Conservation (phyloP, 2,113 vertebrate species). For the Anseranas semipalmata region DNA sequence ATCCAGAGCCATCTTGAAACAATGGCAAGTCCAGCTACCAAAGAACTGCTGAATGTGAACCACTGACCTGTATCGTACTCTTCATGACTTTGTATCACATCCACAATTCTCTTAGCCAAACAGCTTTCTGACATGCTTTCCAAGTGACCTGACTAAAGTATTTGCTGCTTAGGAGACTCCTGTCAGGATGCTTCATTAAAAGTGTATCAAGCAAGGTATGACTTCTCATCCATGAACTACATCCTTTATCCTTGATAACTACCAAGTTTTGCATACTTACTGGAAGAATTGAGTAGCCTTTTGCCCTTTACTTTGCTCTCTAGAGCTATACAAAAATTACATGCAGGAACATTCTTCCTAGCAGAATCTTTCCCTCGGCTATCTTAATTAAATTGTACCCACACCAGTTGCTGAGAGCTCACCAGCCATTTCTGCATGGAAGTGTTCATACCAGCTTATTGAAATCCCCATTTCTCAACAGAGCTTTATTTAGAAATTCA, state of each 20-base stretch:
- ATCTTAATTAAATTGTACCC: neutral
- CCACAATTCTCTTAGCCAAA: neutral
- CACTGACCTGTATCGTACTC: neutral
- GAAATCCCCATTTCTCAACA: neutral
- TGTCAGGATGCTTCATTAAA: neutral
- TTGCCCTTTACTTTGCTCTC: neutral
- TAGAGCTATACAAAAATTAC: neutral
- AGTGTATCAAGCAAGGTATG: neutral
- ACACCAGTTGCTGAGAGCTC: neutral
- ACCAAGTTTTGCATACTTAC: neutral
- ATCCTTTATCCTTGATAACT: neutral
- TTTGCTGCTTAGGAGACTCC: neutral
- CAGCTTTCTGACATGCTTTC: neutral
- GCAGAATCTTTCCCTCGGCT: neutral
- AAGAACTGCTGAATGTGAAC: neutral
- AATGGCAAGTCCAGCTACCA: neutral
- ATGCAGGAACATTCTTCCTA: neutral
- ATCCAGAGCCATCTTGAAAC: neutral
- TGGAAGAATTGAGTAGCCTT: neutral
- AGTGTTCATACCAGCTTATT: neutral
- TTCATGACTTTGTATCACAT: neutral
- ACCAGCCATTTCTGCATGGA: neutral
- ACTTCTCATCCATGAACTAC: neutral
- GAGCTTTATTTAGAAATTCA: neutral
- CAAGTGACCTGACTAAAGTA: neutral